Evolutionary conservation across 1,140 invertebrate genomes (phyloP), one percentile per base, ranked within the genome.

Genomic region (Zaprionus ornatus): DNA sequence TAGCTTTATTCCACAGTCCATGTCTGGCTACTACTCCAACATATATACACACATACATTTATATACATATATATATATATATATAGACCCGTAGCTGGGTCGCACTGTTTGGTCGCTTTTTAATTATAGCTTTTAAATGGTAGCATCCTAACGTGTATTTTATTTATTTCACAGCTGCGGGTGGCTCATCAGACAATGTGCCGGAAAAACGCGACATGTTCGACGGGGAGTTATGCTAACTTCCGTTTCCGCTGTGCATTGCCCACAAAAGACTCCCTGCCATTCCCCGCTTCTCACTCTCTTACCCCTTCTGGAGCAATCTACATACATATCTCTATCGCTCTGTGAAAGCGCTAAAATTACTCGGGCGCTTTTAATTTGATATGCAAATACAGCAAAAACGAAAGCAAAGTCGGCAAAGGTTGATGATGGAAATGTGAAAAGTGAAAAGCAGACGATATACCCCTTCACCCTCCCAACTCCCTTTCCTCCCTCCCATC

Each of bases 111-210:
- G 82, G 84, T 88, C 82, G 85, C 84, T 88, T 88, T 90, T 88
- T 88, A 88, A 88, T 88, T 88, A 88, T 88, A 90, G 85, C 84
- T 84, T 90, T 88, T 88, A 88, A 90, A 88, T 88, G 81, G 72
- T 62, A 60, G 74, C 75, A 79, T 81, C 50, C 85, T 88, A 90
- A 90, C 85, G 85, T 90, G 85, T 81, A 88, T 90, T 88, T 88
- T 88, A 88, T 88, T 90, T 88, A 84, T 88, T 88, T 88, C 85
- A 79, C 85, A 83, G 83, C 83, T 86, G 80, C 83, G 79, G 77
- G 83, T 79, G 74, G 67, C 77, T 90, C 84, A 88, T 90, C 85
- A 84, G 85, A 88, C 85, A 88, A 90, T 90, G 74, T 82, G 77
- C 83, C 79, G 72, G 83, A 87, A 87, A 86, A 87, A 80, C 71